These are phyloP conservation scores for Leptinotarsa juncta DNA, from an alignment of 2,888 invertebrate species.

Conservation along the genomic window DNA sequence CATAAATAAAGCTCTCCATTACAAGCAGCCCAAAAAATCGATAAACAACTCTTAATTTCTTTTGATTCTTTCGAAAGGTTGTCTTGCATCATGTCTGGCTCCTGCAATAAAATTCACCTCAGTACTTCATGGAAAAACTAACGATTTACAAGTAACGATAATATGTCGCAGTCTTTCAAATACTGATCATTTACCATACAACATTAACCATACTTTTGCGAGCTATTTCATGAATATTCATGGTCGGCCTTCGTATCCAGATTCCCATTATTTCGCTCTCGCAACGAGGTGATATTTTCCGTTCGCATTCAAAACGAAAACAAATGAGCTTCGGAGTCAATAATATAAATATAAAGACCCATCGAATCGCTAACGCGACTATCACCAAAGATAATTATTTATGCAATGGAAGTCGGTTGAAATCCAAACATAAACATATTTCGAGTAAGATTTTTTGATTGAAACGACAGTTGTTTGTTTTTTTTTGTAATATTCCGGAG, in stretches of 20 bases:
- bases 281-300: not conserved
- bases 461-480: not conserved
- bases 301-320: conserved; percentile 12
- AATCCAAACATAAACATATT: conserved; percentile 4
- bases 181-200: too few species aligned
- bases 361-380: not conserved
- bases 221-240: conserved; percentile 13
- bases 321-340: conserved; percentile 2
- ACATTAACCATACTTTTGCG: not conserved
- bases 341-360: not conserved
- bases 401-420: not conserved
- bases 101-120: too few species aligned
- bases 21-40: too few species aligned
- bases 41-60: too few species aligned
- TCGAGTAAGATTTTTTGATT: not conserved
- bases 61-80: too few species aligned
- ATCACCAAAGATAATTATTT: conserved; percentile 9
- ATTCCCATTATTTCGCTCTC: not conserved
- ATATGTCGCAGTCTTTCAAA: too few species aligned
- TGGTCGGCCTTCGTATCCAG: not conserved
- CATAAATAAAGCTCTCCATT: too few species aligned
- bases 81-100: too few species aligned
- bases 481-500: not conserved
- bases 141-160: too few species aligned
- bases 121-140: too few species aligned